phyloP scores from a whole-genome alignment of 35 echinoderm and acorn worm genomes.

The Amphiura filiformis region DNA sequence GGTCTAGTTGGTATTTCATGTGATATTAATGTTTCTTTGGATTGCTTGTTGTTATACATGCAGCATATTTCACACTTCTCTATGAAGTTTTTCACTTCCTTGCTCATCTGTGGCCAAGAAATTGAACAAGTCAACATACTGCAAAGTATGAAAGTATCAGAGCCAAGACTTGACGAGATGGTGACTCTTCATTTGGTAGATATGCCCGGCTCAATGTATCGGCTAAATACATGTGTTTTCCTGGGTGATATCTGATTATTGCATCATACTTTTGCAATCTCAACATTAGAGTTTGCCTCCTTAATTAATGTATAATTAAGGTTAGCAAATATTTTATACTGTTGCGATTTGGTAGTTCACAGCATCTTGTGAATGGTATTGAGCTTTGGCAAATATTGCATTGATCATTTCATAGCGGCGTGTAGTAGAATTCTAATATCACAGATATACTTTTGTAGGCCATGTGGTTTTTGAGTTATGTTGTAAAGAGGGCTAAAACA shows the following conservation, averaged over 20 bases:
- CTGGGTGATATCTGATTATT: constrained; percentile 11
- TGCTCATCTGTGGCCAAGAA: constrained; percentile 62
- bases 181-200: neutral
- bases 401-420: too few species aligned
- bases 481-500: too few species aligned
- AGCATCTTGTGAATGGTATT: too few species aligned
- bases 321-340: too few species aligned
- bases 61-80: constrained; percentile 61
- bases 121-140: constrained; percentile 25
- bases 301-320: too few species aligned
- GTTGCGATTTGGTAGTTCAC: too few species aligned
- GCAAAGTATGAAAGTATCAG: constrained; percentile 40
- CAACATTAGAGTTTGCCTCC: too few species aligned
- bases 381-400: too few species aligned
- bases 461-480: too few species aligned
- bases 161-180: constrained; percentile 44
- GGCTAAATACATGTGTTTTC: constrained; percentile 41
- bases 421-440: too few species aligned
- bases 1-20: constrained; percentile 47
- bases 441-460: too few species aligned
- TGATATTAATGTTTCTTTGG: constrained; percentile 42
- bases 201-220: constrained; percentile 32
- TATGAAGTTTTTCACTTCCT: constrained; percentile 50
- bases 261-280: too few species aligned
- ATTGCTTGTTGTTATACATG: neutral